A percentile compares a stretch with the other conserved stretches of the same genome.
Evolutionary conservation across 2,113 vertebrate genomes (phyloP).

Genomic region (Ciconia maguari): DNA sequence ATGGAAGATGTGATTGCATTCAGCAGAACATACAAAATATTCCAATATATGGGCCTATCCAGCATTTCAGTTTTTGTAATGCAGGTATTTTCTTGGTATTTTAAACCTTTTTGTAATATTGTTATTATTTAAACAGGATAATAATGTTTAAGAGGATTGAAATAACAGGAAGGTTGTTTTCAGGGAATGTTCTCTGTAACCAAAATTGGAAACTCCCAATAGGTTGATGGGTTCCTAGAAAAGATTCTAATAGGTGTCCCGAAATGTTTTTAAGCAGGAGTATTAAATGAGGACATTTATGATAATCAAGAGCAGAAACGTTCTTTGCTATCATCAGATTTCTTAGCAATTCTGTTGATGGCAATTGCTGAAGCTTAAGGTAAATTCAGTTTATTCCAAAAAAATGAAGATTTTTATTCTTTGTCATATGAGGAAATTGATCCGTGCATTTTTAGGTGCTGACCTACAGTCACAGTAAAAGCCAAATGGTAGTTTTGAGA

Average conservation of each 20-base stretch:
- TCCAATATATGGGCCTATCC: not conserved
- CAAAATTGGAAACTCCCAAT: constrained; percentile 33
- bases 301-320: not conserved
- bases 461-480: not conserved
- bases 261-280: constrained; percentile 22
- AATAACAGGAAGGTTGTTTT: not conserved
- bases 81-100: not conserved
- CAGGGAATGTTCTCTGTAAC: not conserved
- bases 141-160: not conserved
- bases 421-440: not conserved
- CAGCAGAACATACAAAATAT: not conserved
- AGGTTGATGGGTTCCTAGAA: constrained; percentile 45
- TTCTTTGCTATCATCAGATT: not conserved
- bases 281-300: not conserved
- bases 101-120: not conserved
- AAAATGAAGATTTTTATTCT: not conserved
- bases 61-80: not conserved
- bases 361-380: not conserved
- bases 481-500: not conserved
- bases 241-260: not conserved
- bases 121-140: not conserved
- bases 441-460: not conserved
- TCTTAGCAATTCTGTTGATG: not conserved
- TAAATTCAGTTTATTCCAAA: not conserved
- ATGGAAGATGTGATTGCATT: not conserved